Percentiles rank a stretch among this genome's conserved stretches.
Evolutionary conservation across 2,888 invertebrate species (phyloP).

Genomic region (Heliconius erato): DNA sequence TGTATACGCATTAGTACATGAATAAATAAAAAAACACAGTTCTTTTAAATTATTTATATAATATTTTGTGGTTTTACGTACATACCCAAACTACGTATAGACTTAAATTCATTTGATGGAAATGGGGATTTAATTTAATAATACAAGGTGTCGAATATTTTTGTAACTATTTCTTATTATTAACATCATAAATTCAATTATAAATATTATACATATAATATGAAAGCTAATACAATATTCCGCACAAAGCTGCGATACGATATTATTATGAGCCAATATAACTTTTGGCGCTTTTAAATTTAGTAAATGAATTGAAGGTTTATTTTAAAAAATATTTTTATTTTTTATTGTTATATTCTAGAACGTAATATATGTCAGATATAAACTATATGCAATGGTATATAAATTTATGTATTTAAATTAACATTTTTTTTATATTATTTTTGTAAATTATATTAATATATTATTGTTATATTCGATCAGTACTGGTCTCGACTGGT

Average conservation of each 20-base stretch:
- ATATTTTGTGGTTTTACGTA: neutral
- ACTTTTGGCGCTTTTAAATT: neutral
- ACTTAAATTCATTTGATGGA: no score
- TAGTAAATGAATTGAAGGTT: neutral
- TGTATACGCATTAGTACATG: neutral
- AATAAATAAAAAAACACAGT: neutral
- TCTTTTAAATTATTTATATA: neutral
- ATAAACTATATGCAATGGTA: neutral
- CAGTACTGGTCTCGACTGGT: no score
- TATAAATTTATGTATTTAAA: neutral
- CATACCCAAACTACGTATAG: no score
- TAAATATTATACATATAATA: neutral
- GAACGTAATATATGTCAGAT: neutral
- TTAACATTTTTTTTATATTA: neutral
- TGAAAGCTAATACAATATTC: neutral
- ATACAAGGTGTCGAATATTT: neutral
- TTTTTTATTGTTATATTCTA: neutral
- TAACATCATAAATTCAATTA: neutral
- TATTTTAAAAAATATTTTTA: neutral
- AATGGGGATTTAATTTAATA: neutral
- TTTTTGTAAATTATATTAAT: slow-evolving; percentile 9
- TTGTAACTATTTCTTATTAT: neutral
- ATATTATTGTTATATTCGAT: neutral
- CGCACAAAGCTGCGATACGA: slow-evolving; percentile 1
- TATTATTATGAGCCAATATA: neutral